Evolutionary conservation across 2,888 invertebrate genomes (phyloP), one percentile per base, ranked within the genome.

Genomic region (Rhamnusium bicolor): DNA sequence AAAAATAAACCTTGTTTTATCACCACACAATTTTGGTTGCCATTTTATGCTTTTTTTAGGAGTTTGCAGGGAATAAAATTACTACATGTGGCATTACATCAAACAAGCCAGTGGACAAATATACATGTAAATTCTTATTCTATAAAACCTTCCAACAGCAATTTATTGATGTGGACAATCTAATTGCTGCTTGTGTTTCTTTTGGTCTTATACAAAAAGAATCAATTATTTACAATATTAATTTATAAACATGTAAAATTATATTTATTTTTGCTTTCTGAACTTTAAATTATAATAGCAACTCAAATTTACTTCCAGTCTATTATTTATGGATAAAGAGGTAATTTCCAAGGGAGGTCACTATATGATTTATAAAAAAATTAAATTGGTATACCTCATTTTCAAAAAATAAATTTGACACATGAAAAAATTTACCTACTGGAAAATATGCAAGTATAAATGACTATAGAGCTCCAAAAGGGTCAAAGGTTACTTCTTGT

Each of bases 381-480:
- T 12, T 1, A 16, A 24, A 46, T 46, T 27, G 32, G 14, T 53
- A 65, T 53, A 51, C 51, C 53, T 32, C 14, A 46, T 21, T 6
- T 29, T 53, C 10, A 54, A 32, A 54, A 18, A 10, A 46, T 16
- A 54, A 16, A 46, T 46, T 67, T 54, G 67, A 67, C 67, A 67
- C 67, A 56, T 24, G 56, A 21, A 56, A 65, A 65, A 32, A 14
- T 49, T 24, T 53, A 65, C 65, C 53, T 53, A 49, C 19, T 32
- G 27, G 14, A 12, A 24, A 58, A 16, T 12, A 29, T 0, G 14
- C 14, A n/a, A 24, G 67, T 62, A 62, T 16, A 29, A 49, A 58
- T 75, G 78, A 85, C 86, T 88, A 88, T 84, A 88, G 85, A 81
- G 87, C 86, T 66, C 88, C 89, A 71, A 89, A 89, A 1, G 89